Base-by-base conservation (phyloP, 2,113 vertebrate species). In the Geococcyx californianus region DNA sequence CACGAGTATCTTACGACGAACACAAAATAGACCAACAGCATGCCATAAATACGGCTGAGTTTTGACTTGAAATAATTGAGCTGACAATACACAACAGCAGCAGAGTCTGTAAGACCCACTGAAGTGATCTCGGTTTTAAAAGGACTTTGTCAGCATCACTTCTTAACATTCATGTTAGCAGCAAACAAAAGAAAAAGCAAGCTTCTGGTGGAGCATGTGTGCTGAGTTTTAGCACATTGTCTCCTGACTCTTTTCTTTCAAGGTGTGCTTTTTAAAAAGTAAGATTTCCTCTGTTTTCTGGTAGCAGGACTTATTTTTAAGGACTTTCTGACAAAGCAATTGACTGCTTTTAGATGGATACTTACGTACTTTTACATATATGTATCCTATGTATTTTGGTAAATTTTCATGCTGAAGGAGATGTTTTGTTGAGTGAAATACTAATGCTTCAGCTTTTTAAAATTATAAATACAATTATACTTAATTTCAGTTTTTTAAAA, bases 51-150 rank as follows among this genome's bases (percentile, higher is more conserved):
- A 76, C 56, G 38, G 55, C 62, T 82, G 64, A 38, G 49, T 94
- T 92, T 90, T 93, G 26, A 34, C 69, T 94, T 85, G 56, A 58
- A 93, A 60, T 75, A 89, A 67, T 84, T 78, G 77, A 87, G 13
- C 60, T 70, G 81, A 72, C n/a, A 93, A n/a, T 31, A 63, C 40
- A n/a, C 23, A 38, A 26, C 18, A 79, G 33, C 28, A 49, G 9
- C 36, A 64, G 34, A 38, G 19, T 64, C 67, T 58, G 8, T 69
- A 90, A 94, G 62, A 67, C 40, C 69, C 82, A 38, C 42, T 84
- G 52, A 91, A 90, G 70, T 62, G 9, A 79, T 92, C 42, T 56
- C 79, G 58, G 85, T 96, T 92, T 97, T 87, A 80, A 77, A 95
- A 96, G 45, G n/a, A 33, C 14, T 64, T 84, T 73, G 42, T 62